Conservation (phyloP, 1,140 invertebrate genomes). For the Trinorchestia longiramus region DNA sequence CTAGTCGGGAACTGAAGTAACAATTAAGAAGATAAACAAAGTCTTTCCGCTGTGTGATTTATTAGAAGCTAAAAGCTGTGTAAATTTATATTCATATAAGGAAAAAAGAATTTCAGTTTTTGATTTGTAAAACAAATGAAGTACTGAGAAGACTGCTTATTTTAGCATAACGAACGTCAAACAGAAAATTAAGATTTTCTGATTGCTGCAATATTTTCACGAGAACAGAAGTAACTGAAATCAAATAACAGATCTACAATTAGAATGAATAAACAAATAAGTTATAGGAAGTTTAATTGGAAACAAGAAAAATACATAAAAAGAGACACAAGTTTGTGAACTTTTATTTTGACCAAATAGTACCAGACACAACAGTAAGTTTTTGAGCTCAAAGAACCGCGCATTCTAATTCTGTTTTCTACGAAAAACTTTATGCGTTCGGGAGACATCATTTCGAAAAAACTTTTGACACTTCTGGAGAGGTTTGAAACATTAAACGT, state of each 20-base stretch:
- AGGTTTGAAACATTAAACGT: too few relatives aligned
- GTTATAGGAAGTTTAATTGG: too few relatives aligned
- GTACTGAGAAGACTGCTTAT: not conserved
- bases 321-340: too few relatives aligned
- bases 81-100: not conserved
- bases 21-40: not conserved
- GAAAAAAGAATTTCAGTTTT: not conserved
- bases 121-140: not conserved
- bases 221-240: not conserved
- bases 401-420: too few relatives aligned
- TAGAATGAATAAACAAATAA: not conserved
- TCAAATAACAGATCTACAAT: not conserved
- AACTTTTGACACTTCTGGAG: too few relatives aligned
- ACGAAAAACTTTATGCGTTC: too few relatives aligned
- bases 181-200: not conserved
- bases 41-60: not conserved
- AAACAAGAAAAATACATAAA: too few relatives aligned
- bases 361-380: too few relatives aligned
- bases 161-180: too few relatives aligned
- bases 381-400: too few relatives aligned
- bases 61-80: not conserved
- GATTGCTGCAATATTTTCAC: not conserved
- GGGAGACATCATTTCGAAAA: too few relatives aligned
- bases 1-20: not conserved
- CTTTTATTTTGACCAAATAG: too few relatives aligned